These are phyloP conservation scores for Pteropus alecto DNA, from an alignment of 2,113 vertebrate genomes.

Conservation along the genomic window DNA sequence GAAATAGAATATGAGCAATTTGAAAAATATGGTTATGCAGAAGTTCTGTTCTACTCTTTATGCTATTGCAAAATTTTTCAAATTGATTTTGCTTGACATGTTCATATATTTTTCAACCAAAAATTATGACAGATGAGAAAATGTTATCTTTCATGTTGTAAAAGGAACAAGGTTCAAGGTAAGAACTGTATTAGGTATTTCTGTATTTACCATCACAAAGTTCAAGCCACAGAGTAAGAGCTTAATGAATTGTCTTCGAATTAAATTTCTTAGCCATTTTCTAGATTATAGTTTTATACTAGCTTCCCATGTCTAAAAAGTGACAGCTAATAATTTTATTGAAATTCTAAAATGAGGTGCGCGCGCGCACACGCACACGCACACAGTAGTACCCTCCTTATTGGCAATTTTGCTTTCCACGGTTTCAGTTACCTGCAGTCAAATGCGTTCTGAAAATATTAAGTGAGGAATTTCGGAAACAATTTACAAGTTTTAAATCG, in stretches of 20 bases:
- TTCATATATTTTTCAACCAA: slow-evolving; percentile 33
- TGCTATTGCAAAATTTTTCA: background rate
- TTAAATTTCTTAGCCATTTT: background rate
- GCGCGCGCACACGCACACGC: too few species aligned
- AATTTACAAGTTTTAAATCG: background rate
- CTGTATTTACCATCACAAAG: background rate
- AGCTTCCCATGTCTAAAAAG: background rate
- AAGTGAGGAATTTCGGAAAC: background rate
- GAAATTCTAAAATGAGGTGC: background rate
- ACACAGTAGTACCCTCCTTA: background rate
- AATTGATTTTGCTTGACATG: slow-evolving; percentile 32
- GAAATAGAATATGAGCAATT: slow-evolving; percentile 36
- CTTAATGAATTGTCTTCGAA: background rate
- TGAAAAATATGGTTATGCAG: slow-evolving; percentile 13
- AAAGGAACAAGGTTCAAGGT: background rate
- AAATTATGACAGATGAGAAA: background rate
- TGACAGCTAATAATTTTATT: background rate
- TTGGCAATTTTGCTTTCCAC: background rate
- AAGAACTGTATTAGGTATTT: background rate
- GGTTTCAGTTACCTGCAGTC: background rate
- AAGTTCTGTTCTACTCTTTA: background rate
- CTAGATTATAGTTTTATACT: background rate
- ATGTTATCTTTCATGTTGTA: background rate
- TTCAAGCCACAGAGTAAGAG: background rate
- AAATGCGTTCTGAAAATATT: background rate